Conservation (phyloP, 2,888 invertebrate species). For the Formica aserva region DNA sequence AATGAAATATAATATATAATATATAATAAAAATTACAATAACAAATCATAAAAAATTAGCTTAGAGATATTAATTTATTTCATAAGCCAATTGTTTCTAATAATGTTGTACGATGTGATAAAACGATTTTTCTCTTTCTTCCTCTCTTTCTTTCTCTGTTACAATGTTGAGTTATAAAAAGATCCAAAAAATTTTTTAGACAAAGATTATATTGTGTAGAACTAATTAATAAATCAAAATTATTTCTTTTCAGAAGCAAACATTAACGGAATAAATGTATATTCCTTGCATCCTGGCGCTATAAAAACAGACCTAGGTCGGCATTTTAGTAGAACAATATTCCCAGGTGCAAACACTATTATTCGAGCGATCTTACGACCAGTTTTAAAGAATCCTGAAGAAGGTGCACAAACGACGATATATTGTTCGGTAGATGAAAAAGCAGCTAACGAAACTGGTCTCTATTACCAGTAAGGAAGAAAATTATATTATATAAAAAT, state of each 20-base stretch:
- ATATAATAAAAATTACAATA: neutral
- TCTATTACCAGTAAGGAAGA: slow-evolving; percentile 87
- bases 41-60: neutral
- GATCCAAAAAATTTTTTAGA: neutral
- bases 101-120: neutral
- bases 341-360: slow-evolving; percentile 86
- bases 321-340: slow-evolving; percentile 87
- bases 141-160: neutral
- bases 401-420: slow-evolving; percentile 92
- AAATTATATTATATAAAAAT: neutral
- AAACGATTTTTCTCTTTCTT: neutral
- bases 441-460: slow-evolving; percentile 88
- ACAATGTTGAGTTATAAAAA: neutral
- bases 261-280: slow-evolving; percentile 88
- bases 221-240: neutral
- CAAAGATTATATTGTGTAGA: neutral
- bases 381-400: slow-evolving; percentile 88
- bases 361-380: slow-evolving; percentile 82
- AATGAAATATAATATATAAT: neutral
- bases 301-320: slow-evolving; percentile 92
- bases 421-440: slow-evolving; percentile 91
- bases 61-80: neutral
- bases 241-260: slow-evolving; percentile 70
- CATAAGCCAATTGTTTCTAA: neutral
- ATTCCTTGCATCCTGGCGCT: slow-evolving; percentile 91